Percentiles rank a stretch among this genome's conserved stretches.
phyloP scores from a whole-genome alignment of 2,797 vertebrate genomes.

The Tinamus major region DNA sequence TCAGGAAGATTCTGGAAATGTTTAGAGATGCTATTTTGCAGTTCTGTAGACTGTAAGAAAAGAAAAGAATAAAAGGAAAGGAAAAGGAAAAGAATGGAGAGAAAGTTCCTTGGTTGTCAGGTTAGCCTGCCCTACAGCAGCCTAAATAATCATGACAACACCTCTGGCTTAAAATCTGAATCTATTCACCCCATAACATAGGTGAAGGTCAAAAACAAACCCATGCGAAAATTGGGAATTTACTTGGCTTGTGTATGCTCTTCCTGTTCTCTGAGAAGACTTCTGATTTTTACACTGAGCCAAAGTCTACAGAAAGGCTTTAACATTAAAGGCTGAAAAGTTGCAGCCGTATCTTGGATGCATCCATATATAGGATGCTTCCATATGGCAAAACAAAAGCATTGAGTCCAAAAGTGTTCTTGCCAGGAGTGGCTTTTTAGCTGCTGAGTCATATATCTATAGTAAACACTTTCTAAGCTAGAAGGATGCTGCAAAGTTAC shows the following conservation, averaged over 20 bases:
- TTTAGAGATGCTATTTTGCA: background rate
- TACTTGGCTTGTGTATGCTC: accelerated
- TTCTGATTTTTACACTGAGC: background rate
- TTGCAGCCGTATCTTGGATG: background rate
- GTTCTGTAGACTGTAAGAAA: background rate
- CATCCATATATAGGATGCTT: background rate
- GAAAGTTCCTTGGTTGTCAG: background rate
- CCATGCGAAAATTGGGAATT: background rate
- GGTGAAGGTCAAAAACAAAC: background rate
- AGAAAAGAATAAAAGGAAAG: too few relatives aligned
- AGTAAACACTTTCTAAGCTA: background rate
- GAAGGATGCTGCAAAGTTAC: background rate
- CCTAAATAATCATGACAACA: background rate
- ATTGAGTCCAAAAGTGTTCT: background rate
- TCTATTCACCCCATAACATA: background rate
- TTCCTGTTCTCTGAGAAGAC: background rate
- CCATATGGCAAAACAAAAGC: background rate
- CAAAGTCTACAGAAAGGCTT: background rate
- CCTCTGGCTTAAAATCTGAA: background rate
- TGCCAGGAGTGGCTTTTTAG: background rate
- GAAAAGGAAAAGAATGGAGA: too few relatives aligned
- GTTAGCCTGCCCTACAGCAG: background rate
- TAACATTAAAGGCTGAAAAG: background rate
- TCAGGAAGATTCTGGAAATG: background rate
- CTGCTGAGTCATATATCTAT: background rate